Conservation (phyloP, 1,140 invertebrate genomes). For the Papilio dardanus region DNA sequence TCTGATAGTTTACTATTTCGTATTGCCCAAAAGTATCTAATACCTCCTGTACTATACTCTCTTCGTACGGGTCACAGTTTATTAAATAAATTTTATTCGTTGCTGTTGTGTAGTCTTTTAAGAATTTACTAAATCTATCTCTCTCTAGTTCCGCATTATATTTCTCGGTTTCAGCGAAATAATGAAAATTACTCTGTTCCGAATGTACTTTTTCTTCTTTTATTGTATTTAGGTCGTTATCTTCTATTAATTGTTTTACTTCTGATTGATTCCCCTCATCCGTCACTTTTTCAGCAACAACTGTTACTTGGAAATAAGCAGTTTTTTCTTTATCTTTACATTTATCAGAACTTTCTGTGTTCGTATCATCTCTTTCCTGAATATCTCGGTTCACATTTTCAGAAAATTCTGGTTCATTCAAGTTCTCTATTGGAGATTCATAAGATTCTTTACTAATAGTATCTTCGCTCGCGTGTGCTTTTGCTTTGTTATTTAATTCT, state of each 20-base stretch:
- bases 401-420: conserved; percentile 34
- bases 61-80: conserved; percentile 73
- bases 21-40: conserved; percentile 55
- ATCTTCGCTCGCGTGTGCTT: conserved; percentile 24
- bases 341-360: neutral
- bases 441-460: conserved; percentile 30
- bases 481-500: conserved; percentile 36
- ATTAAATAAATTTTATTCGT: conserved; percentile 64
- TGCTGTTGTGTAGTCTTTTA: conserved; percentile 49
- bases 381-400: conserved; percentile 22
- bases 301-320: conserved; percentile 57
- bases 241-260: conserved; percentile 39
- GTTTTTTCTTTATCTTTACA: conserved; percentile 42
- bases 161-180: conserved; percentile 69
- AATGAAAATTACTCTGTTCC: conserved; percentile 50
- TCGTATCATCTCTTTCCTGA: neutral
- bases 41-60: conserved; percentile 64
- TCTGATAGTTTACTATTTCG: conserved; percentile 68
- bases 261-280: conserved; percentile 49
- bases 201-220: conserved; percentile 20
- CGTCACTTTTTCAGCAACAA: conserved; percentile 61
- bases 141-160: conserved; percentile 64
- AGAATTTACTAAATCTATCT: conserved; percentile 57
- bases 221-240: conserved; percentile 9
- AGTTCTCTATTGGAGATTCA: conserved; percentile 4